These are phyloP conservation scores for Poecilobothrus nobilitatus DNA, from an alignment of 2,888 invertebrate genomes.

Conservation along the genomic window DNA sequence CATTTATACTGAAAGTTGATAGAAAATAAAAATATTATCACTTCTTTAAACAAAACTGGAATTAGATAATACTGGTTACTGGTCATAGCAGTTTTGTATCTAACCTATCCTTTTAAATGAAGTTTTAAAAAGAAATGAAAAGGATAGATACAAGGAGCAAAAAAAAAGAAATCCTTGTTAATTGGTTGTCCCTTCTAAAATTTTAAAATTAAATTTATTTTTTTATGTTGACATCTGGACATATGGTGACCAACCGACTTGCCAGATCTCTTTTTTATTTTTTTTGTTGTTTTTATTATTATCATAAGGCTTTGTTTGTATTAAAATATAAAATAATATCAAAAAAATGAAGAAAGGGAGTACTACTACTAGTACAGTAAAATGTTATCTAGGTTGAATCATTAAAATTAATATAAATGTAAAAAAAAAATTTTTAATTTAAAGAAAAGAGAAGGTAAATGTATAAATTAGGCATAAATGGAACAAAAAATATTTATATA, in stretches of 20 bases:
- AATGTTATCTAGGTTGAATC: neutral
- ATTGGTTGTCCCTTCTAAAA: neutral
- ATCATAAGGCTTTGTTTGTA: neutral
- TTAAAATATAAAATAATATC: neutral
- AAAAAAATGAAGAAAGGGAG: neutral
- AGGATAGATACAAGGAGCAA: neutral
- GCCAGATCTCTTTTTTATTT: too few relatives aligned
- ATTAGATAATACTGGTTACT: too few relatives aligned
- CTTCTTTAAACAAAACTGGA: too few relatives aligned
- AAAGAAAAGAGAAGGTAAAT: too few relatives aligned
- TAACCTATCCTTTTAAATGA: too few relatives aligned
- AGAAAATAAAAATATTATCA: too few relatives aligned
- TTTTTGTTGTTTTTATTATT: neutral
- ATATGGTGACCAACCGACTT: neutral
- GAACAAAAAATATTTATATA: too few relatives aligned
- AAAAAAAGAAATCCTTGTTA: neutral
- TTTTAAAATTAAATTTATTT: neutral
- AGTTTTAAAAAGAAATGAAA: too few relatives aligned
- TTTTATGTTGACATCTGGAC: neutral
- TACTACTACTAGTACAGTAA: neutral
- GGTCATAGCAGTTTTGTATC: too few relatives aligned
- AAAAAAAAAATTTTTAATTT: neutral
- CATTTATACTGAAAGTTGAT: too few relatives aligned
- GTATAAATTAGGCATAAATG: too few relatives aligned
- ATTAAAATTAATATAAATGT: neutral